Evolutionary conservation across 2,113 vertebrate genomes (phyloP).

Genomic region (Pseudorasbora parva): DNA sequence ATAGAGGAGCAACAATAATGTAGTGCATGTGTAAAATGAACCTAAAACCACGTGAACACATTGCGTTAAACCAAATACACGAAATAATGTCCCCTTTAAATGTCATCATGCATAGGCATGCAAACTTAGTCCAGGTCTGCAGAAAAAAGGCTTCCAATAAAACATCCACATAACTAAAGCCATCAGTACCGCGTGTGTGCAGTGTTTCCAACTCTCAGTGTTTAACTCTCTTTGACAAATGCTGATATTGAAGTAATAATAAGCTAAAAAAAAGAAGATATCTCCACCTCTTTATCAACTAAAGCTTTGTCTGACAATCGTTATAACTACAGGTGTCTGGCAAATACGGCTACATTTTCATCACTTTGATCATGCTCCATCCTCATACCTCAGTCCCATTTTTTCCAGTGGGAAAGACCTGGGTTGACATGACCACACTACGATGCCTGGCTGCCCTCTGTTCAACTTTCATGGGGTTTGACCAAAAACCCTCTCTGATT

Average conservation of each 20-base stretch:
- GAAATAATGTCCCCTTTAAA: background rate
- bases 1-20: too few relatives aligned
- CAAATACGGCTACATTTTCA: background rate
- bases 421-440: slow-evolving; percentile 28
- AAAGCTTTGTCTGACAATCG: slow-evolving; percentile 18
- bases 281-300: slow-evolving; percentile 38
- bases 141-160: slow-evolving; percentile 15
- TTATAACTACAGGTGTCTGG: slow-evolving; percentile 37
- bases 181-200: slow-evolving; percentile 4
- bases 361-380: slow-evolving; percentile 50
- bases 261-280: background rate
- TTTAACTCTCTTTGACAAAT: slow-evolving; percentile 33
- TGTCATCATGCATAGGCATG: background rate
- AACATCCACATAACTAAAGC: slow-evolving; percentile 1
- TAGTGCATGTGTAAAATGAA: too few relatives aligned
- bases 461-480: slow-evolving; percentile 15
- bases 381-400: slow-evolving; percentile 25
- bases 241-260: slow-evolving; percentile 8
- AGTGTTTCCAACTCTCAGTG: background rate
- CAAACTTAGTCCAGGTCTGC: background rate
- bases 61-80: too few relatives aligned
- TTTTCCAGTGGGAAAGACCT: slow-evolving; percentile 30
- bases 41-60: too few relatives aligned
- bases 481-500: slow-evolving; percentile 34
- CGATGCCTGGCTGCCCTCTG: slow-evolving; percentile 35